Percentiles rank a stretch among this genome's conserved stretches.
phyloP scores from a whole-genome alignment of 2,113 vertebrate genomes.

The Climacteris rufus region DNA sequence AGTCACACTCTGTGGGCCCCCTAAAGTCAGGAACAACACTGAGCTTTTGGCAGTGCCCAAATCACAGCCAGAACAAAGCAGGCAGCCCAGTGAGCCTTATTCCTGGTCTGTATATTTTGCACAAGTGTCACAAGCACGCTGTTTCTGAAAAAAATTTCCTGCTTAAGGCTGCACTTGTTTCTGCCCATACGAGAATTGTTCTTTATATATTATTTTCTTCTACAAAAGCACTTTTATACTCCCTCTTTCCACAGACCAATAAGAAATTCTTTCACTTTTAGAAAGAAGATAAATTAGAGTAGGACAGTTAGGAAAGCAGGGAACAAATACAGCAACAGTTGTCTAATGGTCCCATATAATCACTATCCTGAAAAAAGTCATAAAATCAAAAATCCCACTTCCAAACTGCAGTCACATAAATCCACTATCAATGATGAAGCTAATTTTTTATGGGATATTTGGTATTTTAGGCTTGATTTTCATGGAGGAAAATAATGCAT shows the following conservation, averaged over 20 bases:
- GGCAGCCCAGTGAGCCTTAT: background rate
- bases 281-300: background rate
- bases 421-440: background rate
- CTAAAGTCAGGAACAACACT: background rate
- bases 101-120: background rate
- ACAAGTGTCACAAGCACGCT: background rate
- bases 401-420: background rate
- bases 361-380: background rate
- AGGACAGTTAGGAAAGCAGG: background rate
- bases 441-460: background rate
- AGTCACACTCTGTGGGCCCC: background rate
- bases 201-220: background rate
- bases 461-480: background rate
- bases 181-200: background rate
- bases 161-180: background rate
- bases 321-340: background rate
- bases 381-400: background rate
- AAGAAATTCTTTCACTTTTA: background rate
- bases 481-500: background rate
- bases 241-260: background rate
- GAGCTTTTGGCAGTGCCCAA: background rate
- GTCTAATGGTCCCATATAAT: background rate
- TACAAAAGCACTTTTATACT: background rate
- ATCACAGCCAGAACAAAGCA: background rate
- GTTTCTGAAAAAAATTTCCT: background rate